Evolutionary conservation across 2,888 invertebrate species (phyloP).

Genomic region (Drosophila paramelanica): DNA sequence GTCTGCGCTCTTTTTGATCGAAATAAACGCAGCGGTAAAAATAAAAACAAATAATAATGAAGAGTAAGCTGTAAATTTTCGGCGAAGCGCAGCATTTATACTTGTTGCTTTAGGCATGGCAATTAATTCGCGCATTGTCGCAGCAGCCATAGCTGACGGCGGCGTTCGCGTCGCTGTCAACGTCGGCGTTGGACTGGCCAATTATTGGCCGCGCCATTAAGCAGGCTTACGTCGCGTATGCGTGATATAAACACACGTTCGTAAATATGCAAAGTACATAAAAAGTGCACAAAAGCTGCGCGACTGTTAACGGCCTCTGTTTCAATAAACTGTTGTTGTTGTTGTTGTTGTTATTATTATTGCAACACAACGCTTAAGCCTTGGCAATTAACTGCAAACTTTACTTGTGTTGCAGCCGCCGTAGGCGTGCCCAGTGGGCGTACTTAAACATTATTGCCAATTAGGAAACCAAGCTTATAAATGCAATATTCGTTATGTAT

Average conservation of each 20-base stretch:
- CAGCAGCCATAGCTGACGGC: neutral
- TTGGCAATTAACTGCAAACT: slow-evolving; percentile 47
- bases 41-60: slow-evolving; percentile 26
- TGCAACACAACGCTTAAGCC: slow-evolving; percentile 33
- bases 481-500: slow-evolving; percentile 19
- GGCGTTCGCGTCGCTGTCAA: neutral
- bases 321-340: slow-evolving; percentile 24
- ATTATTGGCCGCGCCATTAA: slow-evolving; percentile 28
- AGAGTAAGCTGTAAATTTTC: slow-evolving; percentile 50
- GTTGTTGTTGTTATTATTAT: slow-evolving; percentile 23
- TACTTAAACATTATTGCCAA: slow-evolving; percentile 51
- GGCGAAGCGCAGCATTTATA: slow-evolving; percentile 28
- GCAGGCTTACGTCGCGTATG: slow-evolving; percentile 50
- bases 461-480: slow-evolving; percentile 38
- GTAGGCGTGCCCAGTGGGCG: slow-evolving; percentile 16
- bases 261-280: slow-evolving; percentile 38
- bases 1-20: slow-evolving; percentile 2
- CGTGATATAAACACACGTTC: slow-evolving; percentile 41
- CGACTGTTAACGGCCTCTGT: slow-evolving; percentile 38
- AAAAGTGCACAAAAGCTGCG: slow-evolving; percentile 26
- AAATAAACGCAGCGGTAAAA: slow-evolving; percentile 40
- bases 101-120: slow-evolving; percentile 33
- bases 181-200: slow-evolving; percentile 2
- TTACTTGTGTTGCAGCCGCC: slow-evolving; percentile 4
- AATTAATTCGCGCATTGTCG: slow-evolving; percentile 30